Percentiles rank a stretch among this genome's conserved stretches.
Conservation (phyloP, 2,113 vertebrate genomes). For the Mormyrus iriodes region DNA sequence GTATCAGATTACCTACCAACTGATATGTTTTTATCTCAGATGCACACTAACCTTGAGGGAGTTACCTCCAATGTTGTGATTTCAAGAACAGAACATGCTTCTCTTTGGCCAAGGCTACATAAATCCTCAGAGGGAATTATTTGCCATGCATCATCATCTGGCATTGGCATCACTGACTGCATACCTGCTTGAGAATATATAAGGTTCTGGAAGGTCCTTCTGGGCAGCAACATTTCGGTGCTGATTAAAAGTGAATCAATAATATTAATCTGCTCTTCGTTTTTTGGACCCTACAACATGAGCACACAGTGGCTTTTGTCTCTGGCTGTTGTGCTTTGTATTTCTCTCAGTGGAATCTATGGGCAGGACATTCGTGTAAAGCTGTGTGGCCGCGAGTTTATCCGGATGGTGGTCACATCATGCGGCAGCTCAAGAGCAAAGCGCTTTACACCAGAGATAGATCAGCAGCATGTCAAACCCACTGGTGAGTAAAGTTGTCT, state of each 20-base stretch:
- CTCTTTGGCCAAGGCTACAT: slow-evolving; percentile 54
- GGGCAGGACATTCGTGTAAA: slow-evolving; percentile 50
- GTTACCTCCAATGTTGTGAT: slow-evolving; percentile 23
- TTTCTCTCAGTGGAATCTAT: slow-evolving; percentile 26
- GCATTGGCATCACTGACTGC: not conserved
- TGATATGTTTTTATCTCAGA: slow-evolving; percentile 44
- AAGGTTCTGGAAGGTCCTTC: slow-evolving; percentile 33
- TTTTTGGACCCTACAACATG: slow-evolving; percentile 37
- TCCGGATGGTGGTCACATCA: slow-evolving; percentile 53
- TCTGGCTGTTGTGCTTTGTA: slow-evolving; percentile 39
- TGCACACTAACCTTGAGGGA: slow-evolving; percentile 47
- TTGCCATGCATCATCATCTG: slow-evolving; percentile 10
- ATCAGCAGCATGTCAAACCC: slow-evolving; percentile 19
- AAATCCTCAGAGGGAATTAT: slow-evolving; percentile 21
- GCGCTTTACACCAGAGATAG: slow-evolving; percentile 36
- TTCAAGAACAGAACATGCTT: slow-evolving; percentile 56
- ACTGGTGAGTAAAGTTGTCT: slow-evolving; percentile 39
- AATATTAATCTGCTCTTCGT: not conserved
- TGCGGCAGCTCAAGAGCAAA: slow-evolving; percentile 56
- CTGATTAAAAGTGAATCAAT: not conserved
- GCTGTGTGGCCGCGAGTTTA: slow-evolving; percentile 60
- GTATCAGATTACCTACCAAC: slow-evolving; percentile 26
- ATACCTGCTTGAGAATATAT: slow-evolving; percentile 38
- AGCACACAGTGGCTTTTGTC: slow-evolving; percentile 34
- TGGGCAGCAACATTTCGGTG: not conserved